Conservation (phyloP, 2,888 invertebrate genomes). For the Criorhina ranunculi region DNA sequence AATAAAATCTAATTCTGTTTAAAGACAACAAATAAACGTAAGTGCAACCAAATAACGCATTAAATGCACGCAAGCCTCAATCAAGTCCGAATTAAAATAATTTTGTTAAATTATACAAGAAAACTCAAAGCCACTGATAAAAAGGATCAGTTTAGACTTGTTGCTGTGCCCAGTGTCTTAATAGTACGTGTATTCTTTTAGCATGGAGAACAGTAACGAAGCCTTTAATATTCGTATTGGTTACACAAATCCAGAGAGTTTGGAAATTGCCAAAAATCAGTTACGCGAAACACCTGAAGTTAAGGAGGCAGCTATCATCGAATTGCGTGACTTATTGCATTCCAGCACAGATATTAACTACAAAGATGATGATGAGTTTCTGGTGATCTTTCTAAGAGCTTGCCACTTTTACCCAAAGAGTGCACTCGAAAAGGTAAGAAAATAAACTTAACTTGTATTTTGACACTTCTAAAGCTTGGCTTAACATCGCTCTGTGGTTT, state of each 20-base stretch:
- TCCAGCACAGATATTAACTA: constrained; percentile 89
- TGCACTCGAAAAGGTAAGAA: constrained; percentile 89
- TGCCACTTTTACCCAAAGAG: constrained; percentile 94
- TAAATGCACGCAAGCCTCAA: constrained; percentile 53
- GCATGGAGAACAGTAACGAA: constrained; percentile 82
- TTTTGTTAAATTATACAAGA: constrained; percentile 31
- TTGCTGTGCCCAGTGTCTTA: background rate
- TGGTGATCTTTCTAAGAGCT: constrained; percentile 91
- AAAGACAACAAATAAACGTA: constrained; percentile 53
- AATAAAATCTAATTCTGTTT: constrained; percentile 24
- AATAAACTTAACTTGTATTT: no score
- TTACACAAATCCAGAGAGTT: constrained; percentile 86
- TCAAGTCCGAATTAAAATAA: constrained; percentile 23
- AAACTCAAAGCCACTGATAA: constrained; percentile 15
- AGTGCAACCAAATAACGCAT: constrained; percentile 43
- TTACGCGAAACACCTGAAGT: constrained; percentile 90
- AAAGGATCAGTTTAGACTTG: constrained; percentile 13
- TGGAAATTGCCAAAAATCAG: constrained; percentile 87
- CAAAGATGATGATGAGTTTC: constrained; percentile 90
- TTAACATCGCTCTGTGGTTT: no score
- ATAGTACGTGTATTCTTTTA: constrained; percentile 59
- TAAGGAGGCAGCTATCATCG: constrained; percentile 86
- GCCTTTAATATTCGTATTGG: constrained; percentile 87
- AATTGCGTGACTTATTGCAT: constrained; percentile 87
- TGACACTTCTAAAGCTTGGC: no score